Evolutionary conservation across 1,140 invertebrate species (phyloP), one percentile per base, ranked within the genome.

Genomic region (Drosophila kikkawai): DNA sequence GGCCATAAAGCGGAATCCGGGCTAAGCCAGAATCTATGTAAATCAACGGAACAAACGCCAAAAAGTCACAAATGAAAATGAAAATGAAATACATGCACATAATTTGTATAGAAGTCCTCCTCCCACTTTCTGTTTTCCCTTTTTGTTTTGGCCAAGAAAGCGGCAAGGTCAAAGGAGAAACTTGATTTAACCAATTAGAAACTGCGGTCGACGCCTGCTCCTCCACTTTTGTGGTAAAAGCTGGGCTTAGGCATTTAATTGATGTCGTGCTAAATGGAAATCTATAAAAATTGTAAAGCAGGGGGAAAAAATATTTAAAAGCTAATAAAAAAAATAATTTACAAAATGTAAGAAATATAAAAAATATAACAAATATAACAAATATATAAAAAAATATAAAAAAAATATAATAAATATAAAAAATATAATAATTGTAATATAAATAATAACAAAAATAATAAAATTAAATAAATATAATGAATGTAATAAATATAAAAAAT

Each of bases 31-130:
- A 70, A 45, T 70, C 64, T 55, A 45, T 70, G 48, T 55, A 74
- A 82, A 78, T 59, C 68, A 71, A 73, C 51, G 58, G 9, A 66
- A 34, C 61, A 73, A 77, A 75, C 75, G 42, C 45, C 65, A 75
- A 63, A 59, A 63, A 83, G 75, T 75, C 61, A 45, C 71, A 80
- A 74, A 59, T 74, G 29, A 61, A 74, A 80, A 80, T 65, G 76
- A 84, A 83, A 84, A 61, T 64, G 64, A 84, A 83, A 80, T 77
- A 84, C 81, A 80, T 84, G 75, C 66, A 73, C 66, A 85, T 73
- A 57, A 85, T 84, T 84, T 85, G 55, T 77, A 84, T 85, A 53
- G 47, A 37, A 71, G 5, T 13, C 7, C 17, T 4, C 42, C 4
- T 15, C 15, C 26, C 26, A 7, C 2, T 7, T 8, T 3, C 6